These are phyloP conservation scores for Plumapathes pennacea DNA, from an alignment of 92 coral and sea anemone genomes.

Conservation along the genomic window DNA sequence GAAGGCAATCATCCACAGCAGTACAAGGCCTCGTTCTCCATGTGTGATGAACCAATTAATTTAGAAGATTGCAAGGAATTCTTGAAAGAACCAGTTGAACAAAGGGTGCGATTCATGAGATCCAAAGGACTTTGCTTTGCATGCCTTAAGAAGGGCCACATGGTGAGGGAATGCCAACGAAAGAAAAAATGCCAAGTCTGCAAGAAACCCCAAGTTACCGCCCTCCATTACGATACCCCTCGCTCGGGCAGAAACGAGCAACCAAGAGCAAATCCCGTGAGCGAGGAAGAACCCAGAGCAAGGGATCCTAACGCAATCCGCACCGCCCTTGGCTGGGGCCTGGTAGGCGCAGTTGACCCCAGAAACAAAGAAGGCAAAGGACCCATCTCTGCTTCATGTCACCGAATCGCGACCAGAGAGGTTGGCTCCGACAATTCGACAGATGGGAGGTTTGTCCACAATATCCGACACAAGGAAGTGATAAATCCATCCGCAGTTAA, in stretches of 20 bases:
- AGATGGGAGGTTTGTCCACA: not conserved
- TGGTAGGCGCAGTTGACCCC: constrained; percentile 6
- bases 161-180: constrained; percentile 39
- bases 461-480: constrained; percentile 12
- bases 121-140: constrained; percentile 50
- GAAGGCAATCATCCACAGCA: not conserved
- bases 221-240: constrained; percentile 28
- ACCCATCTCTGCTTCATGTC: not conserved
- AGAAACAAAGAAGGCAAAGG: not conserved
- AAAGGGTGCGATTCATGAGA: constrained; percentile 25
- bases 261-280: not conserved
- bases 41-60: constrained; percentile 10
- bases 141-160: constrained; percentile 44
- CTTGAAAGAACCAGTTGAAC: constrained; percentile 33
- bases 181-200: constrained; percentile 33
- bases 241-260: not conserved
- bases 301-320: constrained; percentile 34
- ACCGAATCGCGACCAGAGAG: constrained; percentile 10
- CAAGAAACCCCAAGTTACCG: constrained; percentile 64
- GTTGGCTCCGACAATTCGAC: constrained; percentile 3
- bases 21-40: not conserved
- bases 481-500: constrained; percentile 19
- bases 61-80: constrained; percentile 46
- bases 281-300: not conserved
- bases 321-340: constrained; percentile 37